These are phyloP conservation scores for Eurytoma californica DNA, from an alignment of 2,888 invertebrate species.

Conservation along the genomic window DNA sequence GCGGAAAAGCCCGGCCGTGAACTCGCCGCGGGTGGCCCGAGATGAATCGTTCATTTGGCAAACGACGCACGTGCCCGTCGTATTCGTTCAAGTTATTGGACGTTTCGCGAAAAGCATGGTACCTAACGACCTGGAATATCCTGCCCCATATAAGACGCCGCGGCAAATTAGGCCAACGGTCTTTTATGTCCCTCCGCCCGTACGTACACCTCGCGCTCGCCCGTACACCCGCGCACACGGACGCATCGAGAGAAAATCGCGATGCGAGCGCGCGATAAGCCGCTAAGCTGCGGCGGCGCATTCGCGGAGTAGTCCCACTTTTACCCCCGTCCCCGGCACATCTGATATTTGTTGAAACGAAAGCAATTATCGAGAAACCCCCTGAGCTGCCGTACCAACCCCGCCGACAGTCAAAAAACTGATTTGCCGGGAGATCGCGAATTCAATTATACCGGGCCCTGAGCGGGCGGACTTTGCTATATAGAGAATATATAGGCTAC, in stretches of 20 bases:
- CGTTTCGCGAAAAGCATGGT: conserved; percentile 56
- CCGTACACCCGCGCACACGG: not conserved
- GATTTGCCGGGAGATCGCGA: conserved; percentile 36
- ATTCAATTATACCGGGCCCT: conserved; percentile 46
- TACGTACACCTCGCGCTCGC: not conserved
- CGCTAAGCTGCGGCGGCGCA: not conserved
- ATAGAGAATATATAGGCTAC: not conserved
- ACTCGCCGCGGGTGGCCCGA: not conserved
- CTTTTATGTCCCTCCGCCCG: conserved; percentile 34
- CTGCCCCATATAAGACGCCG: conserved; percentile 40
- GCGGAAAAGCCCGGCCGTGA: too few relatives aligned
- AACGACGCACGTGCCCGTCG: conserved; percentile 56
- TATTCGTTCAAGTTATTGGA: conserved; percentile 59
- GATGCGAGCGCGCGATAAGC: conserved; percentile 22
- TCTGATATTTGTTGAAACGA: conserved; percentile 48
- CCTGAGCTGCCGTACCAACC: too few relatives aligned
- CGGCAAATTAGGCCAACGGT: conserved; percentile 52
- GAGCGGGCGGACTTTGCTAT: not conserved
- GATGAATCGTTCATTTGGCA: conserved; percentile 57
- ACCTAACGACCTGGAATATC: conserved; percentile 56
- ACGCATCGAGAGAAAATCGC: not conserved
- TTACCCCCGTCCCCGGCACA: not conserved
- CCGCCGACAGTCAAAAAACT: conserved; percentile 39
- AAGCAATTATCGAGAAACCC: conserved; percentile 48
- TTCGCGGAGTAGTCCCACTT: conserved; percentile 5